A percentile compares a stretch with the other conserved stretches of the same genome.
Conservation (phyloP, 2,113 vertebrate species). For the Lamprologus callipterus region DNA sequence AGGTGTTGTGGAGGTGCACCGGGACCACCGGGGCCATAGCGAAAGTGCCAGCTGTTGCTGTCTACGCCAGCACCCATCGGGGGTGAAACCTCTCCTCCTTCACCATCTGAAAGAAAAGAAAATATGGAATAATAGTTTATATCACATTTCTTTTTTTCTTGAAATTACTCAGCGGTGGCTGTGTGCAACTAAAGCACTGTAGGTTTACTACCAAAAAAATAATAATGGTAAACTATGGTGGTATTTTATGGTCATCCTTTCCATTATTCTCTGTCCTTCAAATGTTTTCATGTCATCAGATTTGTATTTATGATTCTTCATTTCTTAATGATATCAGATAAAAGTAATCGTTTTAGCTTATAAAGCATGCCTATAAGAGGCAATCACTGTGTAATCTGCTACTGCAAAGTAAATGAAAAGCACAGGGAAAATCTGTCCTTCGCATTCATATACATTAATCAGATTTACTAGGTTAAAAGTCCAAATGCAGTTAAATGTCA, state of each 20-base stretch:
- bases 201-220: neutral
- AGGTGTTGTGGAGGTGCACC: constrained; percentile 82
- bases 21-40: constrained; percentile 85
- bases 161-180: neutral
- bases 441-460: neutral
- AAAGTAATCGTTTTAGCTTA: neutral
- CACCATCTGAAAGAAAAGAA: constrained; percentile 77
- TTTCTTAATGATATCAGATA: neutral
- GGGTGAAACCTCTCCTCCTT: constrained; percentile 93
- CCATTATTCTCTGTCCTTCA: neutral
- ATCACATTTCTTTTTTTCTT: neutral
- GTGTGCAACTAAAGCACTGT: neutral
- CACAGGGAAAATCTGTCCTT: neutral
- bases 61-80: constrained; percentile 95
- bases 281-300: neutral
- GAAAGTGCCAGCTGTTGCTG: constrained; percentile 99
- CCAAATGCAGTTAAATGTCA: neutral
- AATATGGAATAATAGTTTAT: neutral
- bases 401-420: neutral
- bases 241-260: neutral
- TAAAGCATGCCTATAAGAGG: neutral
- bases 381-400: neutral
- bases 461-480: neutral
- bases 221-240: neutral
- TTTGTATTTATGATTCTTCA: neutral